A percentile compares a stretch with the other conserved stretches of the same genome.
phyloP scores from a whole-genome alignment of 2,888 invertebrate species.

The Sarcophaga rosellei region DNA sequence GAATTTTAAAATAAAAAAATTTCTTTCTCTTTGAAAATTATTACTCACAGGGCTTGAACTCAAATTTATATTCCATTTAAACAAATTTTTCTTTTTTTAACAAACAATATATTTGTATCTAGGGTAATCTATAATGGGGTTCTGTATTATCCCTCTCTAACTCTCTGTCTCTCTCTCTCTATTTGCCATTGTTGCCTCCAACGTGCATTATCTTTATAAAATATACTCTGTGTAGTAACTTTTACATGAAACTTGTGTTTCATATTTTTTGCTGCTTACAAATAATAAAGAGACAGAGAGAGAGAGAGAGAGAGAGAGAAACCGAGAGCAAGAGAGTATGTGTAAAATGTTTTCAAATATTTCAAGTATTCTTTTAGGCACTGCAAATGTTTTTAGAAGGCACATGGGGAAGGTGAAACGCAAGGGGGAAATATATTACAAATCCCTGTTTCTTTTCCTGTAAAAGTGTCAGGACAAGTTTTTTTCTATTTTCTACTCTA shows the following conservation, averaged over 20 bases:
- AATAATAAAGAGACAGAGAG: not conserved
- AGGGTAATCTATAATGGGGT: constrained; percentile 58
- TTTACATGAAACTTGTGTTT: constrained; percentile 12
- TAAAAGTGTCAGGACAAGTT: constrained; percentile 42
- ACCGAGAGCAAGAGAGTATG: constrained; percentile 55
- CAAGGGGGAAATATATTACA: constrained; percentile 15
- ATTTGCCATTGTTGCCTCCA: constrained; percentile 6
- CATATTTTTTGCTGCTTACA: not conserved
- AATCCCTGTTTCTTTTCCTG: constrained; percentile 10
- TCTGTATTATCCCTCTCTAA: constrained; percentile 29
- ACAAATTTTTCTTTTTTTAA: not conserved
- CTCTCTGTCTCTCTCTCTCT: constrained; percentile 5
- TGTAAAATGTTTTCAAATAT: constrained; percentile 56
- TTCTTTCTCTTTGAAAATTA: no score
- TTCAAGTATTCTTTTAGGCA: constrained; percentile 13
- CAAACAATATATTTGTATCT: constrained; percentile 35
- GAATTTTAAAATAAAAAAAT: no score
- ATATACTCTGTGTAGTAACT: constrained; percentile 41
- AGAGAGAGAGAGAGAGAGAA: not conserved
- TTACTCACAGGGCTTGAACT: no score
- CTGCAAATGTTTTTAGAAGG: not conserved
- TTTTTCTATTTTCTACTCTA: not conserved
- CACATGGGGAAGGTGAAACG: not conserved
- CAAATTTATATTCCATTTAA: no score
- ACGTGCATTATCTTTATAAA: constrained; percentile 16